Conservation (phyloP, 1,140 invertebrate genomes). For the Hylaeus anthracinus region DNA sequence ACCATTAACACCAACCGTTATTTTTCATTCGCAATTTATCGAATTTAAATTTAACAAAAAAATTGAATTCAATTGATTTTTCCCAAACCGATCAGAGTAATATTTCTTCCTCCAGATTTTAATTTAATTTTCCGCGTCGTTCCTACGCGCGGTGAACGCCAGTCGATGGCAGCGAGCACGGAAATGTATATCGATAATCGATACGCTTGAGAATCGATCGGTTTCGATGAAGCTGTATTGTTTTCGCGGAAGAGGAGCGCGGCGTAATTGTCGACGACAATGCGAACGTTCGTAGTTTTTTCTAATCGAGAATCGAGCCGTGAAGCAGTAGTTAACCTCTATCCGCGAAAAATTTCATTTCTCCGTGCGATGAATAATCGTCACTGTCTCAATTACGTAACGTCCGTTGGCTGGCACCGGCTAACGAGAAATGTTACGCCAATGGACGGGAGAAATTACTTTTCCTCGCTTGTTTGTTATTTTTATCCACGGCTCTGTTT, state of each 20-base stretch:
- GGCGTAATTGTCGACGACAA: background rate
- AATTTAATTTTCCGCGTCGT: background rate
- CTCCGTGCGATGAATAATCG: no score
- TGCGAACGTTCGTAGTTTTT: background rate
- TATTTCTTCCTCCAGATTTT: background rate
- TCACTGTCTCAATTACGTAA: constrained; percentile 19
- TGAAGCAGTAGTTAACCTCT: background rate
- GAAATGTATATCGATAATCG: constrained; percentile 10
- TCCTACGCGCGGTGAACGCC: background rate
- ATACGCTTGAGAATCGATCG: constrained; percentile 32
- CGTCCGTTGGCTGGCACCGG: background rate
- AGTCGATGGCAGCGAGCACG: background rate
- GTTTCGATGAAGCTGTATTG: constrained; percentile 21
- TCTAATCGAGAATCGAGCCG: background rate
- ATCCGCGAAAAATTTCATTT: background rate
- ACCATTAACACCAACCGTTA: no score
- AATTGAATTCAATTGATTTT: no score
- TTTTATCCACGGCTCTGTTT: constrained; percentile 28
- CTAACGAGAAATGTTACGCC: constrained; percentile 11
- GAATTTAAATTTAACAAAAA: no score
- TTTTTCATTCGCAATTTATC: no score
- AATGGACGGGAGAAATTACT: constrained; percentile 40
- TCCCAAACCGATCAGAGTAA: no score
- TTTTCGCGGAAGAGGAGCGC: background rate
- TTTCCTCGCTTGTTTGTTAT: constrained; percentile 34